Evolutionary conservation across 2,113 vertebrate genomes (phyloP).

Genomic region (Ptychochromis oligacanthus): DNA sequence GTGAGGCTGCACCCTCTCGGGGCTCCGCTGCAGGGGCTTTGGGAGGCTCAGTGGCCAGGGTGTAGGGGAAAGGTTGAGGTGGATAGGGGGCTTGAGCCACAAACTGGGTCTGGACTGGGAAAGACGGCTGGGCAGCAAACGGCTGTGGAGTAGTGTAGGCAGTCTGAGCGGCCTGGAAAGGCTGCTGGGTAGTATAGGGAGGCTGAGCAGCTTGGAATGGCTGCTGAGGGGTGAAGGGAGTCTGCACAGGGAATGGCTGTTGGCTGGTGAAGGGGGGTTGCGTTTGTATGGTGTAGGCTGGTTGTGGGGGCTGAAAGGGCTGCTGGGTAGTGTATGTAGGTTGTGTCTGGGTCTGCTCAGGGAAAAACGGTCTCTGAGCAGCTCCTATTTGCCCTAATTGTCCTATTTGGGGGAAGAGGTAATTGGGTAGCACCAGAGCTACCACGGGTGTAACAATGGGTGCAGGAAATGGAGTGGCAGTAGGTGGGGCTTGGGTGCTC

Average conservation of each 20-base stretch:
- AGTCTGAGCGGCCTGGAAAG: conserved; percentile 61
- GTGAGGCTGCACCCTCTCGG: conserved; percentile 65
- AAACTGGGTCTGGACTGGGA: conserved; percentile 71
- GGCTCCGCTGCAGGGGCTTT: conserved; percentile 65
- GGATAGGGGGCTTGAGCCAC: conserved; percentile 59
- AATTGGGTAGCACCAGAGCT: conserved; percentile 88
- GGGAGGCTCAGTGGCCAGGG: conserved; percentile 62
- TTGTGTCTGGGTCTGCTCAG: conserved; percentile 75
- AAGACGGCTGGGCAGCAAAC: conserved; percentile 75
- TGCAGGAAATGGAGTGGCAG: conserved; percentile 76
- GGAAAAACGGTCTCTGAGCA: conserved; percentile 77
- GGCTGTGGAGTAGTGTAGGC: conserved; percentile 56
- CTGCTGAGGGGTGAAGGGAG: conserved; percentile 73
- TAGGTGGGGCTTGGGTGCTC: conserved; percentile 67
- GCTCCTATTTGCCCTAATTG: conserved; percentile 61
- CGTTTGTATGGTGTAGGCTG: conserved; percentile 58
- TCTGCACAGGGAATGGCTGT: conserved; percentile 72
- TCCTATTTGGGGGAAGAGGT: conserved; percentile 77
- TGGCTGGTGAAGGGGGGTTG: conserved; percentile 61
- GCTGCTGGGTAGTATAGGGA: conserved; percentile 67
- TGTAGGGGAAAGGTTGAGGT: conserved; percentile 75
- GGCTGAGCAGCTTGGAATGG: conserved; percentile 68
- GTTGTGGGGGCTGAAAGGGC: conserved; percentile 63
- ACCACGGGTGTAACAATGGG: conserved; percentile 87
- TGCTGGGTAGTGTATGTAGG: conserved; percentile 72